A percentile compares a stretch with the other conserved stretches of the same genome.
Conservation (phyloP, 2,888 invertebrate species). For the Meteorus cinctellus region DNA sequence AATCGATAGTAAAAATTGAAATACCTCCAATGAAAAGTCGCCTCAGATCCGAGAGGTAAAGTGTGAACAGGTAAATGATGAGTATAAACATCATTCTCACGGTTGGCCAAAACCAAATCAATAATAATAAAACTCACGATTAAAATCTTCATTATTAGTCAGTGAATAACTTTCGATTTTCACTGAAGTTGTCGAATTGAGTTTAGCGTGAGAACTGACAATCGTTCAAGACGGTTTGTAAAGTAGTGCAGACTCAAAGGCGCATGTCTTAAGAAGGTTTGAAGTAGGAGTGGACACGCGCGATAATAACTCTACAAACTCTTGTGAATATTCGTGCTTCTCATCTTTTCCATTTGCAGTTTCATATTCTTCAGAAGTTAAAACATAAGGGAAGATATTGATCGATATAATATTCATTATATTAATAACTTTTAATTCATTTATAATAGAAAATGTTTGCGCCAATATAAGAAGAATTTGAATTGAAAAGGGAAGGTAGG, state of each 20-base stretch:
- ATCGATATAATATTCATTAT: not conserved
- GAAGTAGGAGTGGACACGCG: slow-evolving; percentile 11
- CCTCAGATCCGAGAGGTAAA: slow-evolving; percentile 68
- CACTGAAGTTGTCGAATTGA: not conserved
- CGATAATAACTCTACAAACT: not conserved
- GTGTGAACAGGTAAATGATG: slow-evolving; percentile 57
- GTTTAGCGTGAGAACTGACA: not conserved
- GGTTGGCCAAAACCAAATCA: slow-evolving; percentile 3
- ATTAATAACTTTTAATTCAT: not conserved
- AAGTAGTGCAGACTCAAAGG: not conserved
- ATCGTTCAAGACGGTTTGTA: not conserved
- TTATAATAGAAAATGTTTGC: not conserved
- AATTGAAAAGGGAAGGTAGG: not conserved
- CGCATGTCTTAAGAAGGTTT: not conserved
- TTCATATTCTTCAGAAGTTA: too few species aligned
- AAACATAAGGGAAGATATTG: too few species aligned
- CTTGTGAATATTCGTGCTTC: not conserved
- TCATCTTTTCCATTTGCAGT: not conserved
- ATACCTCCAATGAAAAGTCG: slow-evolving; percentile 69
- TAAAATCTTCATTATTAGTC: slow-evolving; percentile 33
- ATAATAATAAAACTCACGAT: slow-evolving; percentile 42
- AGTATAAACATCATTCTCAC: not conserved
- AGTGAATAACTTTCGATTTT: not conserved
- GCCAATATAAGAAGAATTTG: not conserved
- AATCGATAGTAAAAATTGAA: not conserved